Evolutionary conservation across 2,888 invertebrate species (phyloP).

Genomic region (Parnassius orleans): DNA sequence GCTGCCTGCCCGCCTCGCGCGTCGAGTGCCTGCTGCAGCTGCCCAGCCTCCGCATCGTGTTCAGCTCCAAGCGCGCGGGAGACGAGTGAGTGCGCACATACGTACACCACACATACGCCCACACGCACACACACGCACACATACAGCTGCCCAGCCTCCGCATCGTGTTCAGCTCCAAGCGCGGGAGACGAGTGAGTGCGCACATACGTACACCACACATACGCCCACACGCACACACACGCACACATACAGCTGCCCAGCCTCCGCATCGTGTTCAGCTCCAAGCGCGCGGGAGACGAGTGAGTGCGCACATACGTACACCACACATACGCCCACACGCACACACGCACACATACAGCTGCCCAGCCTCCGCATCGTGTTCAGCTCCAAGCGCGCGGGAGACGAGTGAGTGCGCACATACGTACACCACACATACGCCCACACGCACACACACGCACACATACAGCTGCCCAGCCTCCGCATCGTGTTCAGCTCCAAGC

Average conservation of each 20-base stretch:
- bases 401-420: no score
- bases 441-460: no score
- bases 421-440: no score
- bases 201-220: neutral
- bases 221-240: neutral
- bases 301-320: no score
- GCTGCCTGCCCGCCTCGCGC: slow-evolving; percentile 95
- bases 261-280: no score
- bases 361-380: no score
- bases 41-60: slow-evolving; percentile 98
- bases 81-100: slow-evolving; percentile 81
- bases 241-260: neutral
- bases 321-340: neutral
- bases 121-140: neutral
- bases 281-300: no score
- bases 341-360: neutral
- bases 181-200: no score
- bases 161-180: no score
- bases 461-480: slow-evolving; percentile 96
- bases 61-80: slow-evolving; percentile 94
- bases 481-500: slow-evolving; percentile 97
- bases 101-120: no score
- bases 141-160: no score
- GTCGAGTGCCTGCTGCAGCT: slow-evolving; percentile 97
- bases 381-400: no score